Evolutionary conservation across 2,113 vertebrate species (phyloP).

Genomic region (Zosterops lateralis): DNA sequence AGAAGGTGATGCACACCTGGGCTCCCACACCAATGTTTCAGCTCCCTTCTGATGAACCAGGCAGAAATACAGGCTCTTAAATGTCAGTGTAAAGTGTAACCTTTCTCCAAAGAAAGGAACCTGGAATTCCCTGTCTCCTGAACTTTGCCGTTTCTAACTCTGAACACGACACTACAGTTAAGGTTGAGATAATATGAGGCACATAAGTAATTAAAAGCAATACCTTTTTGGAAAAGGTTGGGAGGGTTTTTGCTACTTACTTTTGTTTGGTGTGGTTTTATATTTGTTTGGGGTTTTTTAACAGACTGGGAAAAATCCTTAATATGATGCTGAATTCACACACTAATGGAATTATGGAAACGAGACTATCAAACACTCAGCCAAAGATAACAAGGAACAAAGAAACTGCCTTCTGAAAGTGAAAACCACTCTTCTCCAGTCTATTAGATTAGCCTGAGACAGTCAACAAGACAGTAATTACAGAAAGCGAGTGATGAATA

Average conservation of each 20-base stretch:
- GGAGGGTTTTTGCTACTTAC: background rate
- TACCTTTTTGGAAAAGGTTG: background rate
- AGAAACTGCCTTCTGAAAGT: background rate
- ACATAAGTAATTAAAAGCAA: background rate
- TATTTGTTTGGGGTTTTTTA: background rate
- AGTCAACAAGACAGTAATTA: slow-evolving; percentile 29
- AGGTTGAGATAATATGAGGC: background rate
- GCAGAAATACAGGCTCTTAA: background rate
- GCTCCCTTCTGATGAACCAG: background rate
- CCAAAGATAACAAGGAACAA: slow-evolving; percentile 47
- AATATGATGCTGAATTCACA: background rate
- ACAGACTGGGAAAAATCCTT: background rate
- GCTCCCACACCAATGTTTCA: accelerated
- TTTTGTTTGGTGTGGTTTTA: slow-evolving; percentile 15
- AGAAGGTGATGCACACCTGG: background rate
- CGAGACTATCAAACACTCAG: background rate
- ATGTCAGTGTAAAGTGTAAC: accelerated
- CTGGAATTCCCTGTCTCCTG: background rate
- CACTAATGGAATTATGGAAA: slow-evolving; percentile 33
- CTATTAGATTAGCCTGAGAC: slow-evolving; percentile 19
- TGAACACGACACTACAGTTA: background rate
- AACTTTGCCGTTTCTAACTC: background rate
- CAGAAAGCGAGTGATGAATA: background rate
- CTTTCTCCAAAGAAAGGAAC: background rate
- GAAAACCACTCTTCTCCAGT: slow-evolving; percentile 9